Percentiles rank a stretch among this genome's conserved stretches.
Conservation (phyloP, 2,113 vertebrate species). For the Crotalus tigris region DNA sequence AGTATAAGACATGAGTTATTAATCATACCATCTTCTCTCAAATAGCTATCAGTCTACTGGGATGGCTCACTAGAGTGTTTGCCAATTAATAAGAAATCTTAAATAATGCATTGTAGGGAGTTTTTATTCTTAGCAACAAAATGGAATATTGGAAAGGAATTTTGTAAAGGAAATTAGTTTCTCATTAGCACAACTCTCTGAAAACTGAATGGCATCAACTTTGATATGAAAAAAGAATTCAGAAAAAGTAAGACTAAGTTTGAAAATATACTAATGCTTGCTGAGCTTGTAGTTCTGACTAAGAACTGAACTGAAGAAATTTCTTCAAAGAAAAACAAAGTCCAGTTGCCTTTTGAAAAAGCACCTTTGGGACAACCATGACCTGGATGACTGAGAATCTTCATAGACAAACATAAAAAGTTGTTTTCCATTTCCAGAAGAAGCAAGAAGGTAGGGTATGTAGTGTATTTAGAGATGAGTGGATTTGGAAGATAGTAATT, state of each 20-base stretch:
- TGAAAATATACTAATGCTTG: neutral
- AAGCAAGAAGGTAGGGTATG: neutral
- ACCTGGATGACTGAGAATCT: neutral
- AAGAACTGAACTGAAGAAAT: neutral
- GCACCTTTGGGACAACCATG: neutral
- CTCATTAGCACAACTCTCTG: neutral
- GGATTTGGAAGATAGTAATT: neutral
- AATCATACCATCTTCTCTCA: slow-evolving; percentile 22
- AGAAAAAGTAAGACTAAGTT: neutral
- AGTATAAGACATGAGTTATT: slow-evolving; percentile 36
- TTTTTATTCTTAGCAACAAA: neutral
- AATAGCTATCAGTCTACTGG: slow-evolving; percentile 4
- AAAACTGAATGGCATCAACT: neutral
- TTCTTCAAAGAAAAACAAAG: neutral
- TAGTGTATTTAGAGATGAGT: neutral
- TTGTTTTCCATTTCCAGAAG: neutral
- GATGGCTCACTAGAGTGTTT: neutral
- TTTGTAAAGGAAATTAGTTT: neutral
- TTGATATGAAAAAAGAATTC: neutral
- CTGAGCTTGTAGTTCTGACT: neutral
- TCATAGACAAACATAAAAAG: neutral
- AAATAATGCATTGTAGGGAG: neutral
- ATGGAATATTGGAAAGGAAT: neutral
- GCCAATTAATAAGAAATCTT: slow-evolving; percentile 3
- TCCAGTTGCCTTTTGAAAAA: neutral